Percentiles rank a stretch among this genome's conserved stretches.
phyloP scores from a whole-genome alignment of 2,888 invertebrate species.

The Plagodis pulveraria region DNA sequence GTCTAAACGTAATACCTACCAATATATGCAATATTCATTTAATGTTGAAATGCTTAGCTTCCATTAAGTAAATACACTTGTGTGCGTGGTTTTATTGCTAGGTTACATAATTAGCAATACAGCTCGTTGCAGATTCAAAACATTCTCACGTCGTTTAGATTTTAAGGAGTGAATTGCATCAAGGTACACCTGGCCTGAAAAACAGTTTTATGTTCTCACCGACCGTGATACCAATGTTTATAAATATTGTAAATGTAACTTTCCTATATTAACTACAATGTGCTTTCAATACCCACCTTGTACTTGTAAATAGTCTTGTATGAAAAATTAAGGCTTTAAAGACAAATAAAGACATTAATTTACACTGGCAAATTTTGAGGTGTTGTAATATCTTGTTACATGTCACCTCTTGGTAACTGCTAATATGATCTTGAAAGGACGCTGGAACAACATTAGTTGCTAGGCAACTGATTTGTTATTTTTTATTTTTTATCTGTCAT shows the following conservation, averaged over 20 bases:
- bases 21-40: not conserved
- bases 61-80: not conserved
- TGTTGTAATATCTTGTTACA: too few species aligned
- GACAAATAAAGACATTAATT: too few species aligned
- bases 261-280: not conserved
- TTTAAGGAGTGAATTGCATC: constrained; percentile 19
- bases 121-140: constrained; percentile 21
- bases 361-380: too few species aligned
- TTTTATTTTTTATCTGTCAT: too few species aligned
- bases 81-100: not conserved
- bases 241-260: constrained; percentile 1
- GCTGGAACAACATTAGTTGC: too few species aligned
- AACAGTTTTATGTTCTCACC: constrained; percentile 11
- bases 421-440: too few species aligned
- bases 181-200: constrained; percentile 16
- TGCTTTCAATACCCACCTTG: not conserved
- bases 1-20: not conserved
- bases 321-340: too few species aligned
- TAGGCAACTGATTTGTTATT: too few species aligned
- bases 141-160: constrained; percentile 25
- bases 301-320: too few species aligned
- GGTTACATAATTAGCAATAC: constrained; percentile 1
- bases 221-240: constrained; percentile 8
- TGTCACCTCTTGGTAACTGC: too few species aligned
- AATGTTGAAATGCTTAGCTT: not conserved